Conservation (phyloP, 2,797 vertebrate genomes). For the Halcyon chelicuti region DNA sequence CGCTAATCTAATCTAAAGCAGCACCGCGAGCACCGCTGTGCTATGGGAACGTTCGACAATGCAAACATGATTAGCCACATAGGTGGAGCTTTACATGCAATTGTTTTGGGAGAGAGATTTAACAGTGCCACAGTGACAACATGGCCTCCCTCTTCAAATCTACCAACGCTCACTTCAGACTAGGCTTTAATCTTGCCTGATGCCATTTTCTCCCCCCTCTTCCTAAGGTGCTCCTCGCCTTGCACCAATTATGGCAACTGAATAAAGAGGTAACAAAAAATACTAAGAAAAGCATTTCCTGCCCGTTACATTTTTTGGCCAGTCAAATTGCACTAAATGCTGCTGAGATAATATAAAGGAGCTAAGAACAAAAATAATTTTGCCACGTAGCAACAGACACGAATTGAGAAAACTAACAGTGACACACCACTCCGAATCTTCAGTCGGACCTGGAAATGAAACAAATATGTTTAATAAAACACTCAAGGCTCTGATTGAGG, state of each 20-base stretch:
- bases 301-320: background rate
- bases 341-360: background rate
- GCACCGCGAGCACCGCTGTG: constrained; percentile 49
- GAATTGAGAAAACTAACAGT: background rate
- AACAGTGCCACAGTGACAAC: constrained; percentile 12
- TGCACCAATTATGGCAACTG: background rate
- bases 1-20: constrained; percentile 75
- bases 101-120: constrained; percentile 57
- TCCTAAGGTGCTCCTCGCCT: background rate
- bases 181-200: background rate
- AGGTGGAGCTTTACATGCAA: constrained; percentile 57
- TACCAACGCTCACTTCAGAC: background rate
- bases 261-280: background rate
- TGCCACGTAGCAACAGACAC: background rate
- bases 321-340: background rate
- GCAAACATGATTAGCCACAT: constrained; percentile 71
- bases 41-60: constrained; percentile 61
- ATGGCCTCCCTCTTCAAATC: constrained; percentile 43
- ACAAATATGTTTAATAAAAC: background rate
- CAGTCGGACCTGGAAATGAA: background rate
- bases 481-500: background rate
- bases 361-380: background rate
- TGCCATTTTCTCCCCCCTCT: background rate
- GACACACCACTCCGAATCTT: background rate
- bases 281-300: background rate